phyloP scores from a whole-genome alignment of 2,888 invertebrate species.

The Diploptera punctata region DNA sequence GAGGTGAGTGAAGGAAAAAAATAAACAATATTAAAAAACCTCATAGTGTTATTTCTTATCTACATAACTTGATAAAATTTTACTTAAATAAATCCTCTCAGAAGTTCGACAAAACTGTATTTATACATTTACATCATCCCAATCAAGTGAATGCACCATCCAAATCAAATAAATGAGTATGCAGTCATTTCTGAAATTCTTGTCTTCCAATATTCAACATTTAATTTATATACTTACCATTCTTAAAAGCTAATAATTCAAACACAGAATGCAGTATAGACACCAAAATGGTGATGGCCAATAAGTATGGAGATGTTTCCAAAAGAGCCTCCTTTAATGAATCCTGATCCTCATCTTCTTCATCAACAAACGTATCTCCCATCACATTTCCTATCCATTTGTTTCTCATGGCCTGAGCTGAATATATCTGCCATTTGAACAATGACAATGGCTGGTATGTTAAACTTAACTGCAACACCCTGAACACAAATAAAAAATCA shows the following conservation, averaged over 20 bases:
- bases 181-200: no score
- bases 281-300: slow-evolving; percentile 89
- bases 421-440: slow-evolving; percentile 98
- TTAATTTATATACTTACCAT: slow-evolving; percentile 69
- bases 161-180: no score
- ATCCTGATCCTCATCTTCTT: slow-evolving; percentile 87
- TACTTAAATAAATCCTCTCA: no score
- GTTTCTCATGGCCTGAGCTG: slow-evolving; percentile 93
- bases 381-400: slow-evolving; percentile 74
- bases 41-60: no score
- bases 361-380: slow-evolving; percentile 74
- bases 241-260: slow-evolving; percentile 98
- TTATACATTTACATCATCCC: no score
- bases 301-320: slow-evolving; percentile 95
- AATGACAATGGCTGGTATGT: slow-evolving; percentile 91
- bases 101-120: no score
- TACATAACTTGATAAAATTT: no score
- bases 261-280: slow-evolving; percentile 97
- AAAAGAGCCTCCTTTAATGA: slow-evolving; percentile 91
- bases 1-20: no score
- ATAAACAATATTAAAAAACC: no score
- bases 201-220: no score
- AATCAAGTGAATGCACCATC: no score
- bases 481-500: no score
- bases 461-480: slow-evolving; percentile 68